phyloP scores from a whole-genome alignment of 2,888 invertebrate species.

The Aspidiotus destructor region DNA sequence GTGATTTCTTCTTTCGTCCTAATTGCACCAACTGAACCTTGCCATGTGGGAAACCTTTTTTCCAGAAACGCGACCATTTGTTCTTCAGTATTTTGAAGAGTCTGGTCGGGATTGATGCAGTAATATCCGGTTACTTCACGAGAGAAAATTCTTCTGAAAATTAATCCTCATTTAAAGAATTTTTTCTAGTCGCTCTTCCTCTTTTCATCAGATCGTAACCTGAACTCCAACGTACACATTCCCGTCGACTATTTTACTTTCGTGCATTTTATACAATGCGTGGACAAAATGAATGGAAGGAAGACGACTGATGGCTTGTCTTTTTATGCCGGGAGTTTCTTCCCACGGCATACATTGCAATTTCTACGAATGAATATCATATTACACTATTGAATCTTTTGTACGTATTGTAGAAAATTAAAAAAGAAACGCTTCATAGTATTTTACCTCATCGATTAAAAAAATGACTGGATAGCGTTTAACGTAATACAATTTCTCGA shows the following conservation, averaged over 20 bases:
- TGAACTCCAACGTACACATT: slow-evolving; percentile 44
- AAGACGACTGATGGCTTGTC: slow-evolving; percentile 62
- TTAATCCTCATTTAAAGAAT: not conserved
- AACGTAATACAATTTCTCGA: slow-evolving; percentile 41
- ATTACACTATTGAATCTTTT: not conserved
- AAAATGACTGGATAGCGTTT: slow-evolving; percentile 54
- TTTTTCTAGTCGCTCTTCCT: not conserved
- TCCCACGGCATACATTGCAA: slow-evolving; percentile 74
- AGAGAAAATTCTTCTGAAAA: slow-evolving; percentile 39
- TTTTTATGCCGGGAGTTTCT: slow-evolving; percentile 53
- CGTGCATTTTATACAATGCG: slow-evolving; percentile 53
- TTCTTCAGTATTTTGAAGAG: slow-evolving; percentile 55
- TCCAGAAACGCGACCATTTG: slow-evolving; percentile 51
- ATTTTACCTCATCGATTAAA: slow-evolving; percentile 56
- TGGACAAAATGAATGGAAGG: slow-evolving; percentile 62
- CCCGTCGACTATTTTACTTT: slow-evolving; percentile 51
- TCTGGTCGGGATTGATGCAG: slow-evolving; percentile 61
- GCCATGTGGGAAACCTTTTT: slow-evolving; percentile 53
- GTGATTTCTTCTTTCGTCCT: slow-evolving; percentile 51
- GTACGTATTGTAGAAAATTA: not conserved
- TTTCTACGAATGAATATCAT: slow-evolving; percentile 45
- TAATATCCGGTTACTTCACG: slow-evolving; percentile 44
- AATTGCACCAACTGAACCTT: slow-evolving; percentile 48
- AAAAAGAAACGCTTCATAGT: not conserved
- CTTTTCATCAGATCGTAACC: not conserved